Percentiles rank a stretch among this genome's conserved stretches.
Evolutionary conservation across 2,797 vertebrate species (phyloP).

Genomic region (Podarcis lilfordi): DNA sequence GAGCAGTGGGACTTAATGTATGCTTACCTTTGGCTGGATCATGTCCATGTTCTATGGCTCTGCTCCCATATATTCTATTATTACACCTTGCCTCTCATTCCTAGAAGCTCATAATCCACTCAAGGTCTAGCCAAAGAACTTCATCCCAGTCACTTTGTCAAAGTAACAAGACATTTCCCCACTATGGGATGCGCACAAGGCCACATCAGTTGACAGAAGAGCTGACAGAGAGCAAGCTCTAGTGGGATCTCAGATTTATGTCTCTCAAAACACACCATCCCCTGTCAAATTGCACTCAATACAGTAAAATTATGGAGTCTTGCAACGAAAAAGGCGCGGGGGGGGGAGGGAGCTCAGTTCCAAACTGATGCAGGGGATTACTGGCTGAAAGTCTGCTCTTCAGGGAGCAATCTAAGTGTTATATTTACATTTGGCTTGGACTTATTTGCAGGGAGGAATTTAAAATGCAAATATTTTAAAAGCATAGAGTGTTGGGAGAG

Average conservation of each 20-base stretch:
- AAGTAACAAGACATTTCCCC: slow-evolving; percentile 42
- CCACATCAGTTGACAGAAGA: slow-evolving; percentile 33
- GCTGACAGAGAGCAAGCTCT: slow-evolving; percentile 45
- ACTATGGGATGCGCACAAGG: background rate
- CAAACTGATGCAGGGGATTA: slow-evolving; percentile 75
- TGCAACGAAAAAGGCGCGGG: slow-evolving; percentile 29
- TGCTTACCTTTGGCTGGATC: slow-evolving; percentile 15
- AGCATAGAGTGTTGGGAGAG: slow-evolving; percentile 71
- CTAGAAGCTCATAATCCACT: slow-evolving; percentile 44
- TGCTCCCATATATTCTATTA: slow-evolving; percentile 1
- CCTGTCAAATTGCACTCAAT: slow-evolving; percentile 63
- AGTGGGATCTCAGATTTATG: slow-evolving; percentile 11
- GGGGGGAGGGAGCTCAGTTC: slow-evolving; percentile 50
- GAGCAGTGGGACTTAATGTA: background rate
- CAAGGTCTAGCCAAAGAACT: slow-evolving; percentile 47
- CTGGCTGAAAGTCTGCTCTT: slow-evolving; percentile 79
- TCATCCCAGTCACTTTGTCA: slow-evolving; percentile 48
- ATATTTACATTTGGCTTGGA: slow-evolving; percentile 83
- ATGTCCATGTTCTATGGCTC: background rate
- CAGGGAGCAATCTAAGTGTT: slow-evolving; percentile 83
- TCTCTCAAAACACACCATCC: slow-evolving; percentile 17
- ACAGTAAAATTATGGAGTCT: slow-evolving; percentile 72
- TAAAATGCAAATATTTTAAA: slow-evolving; percentile 84
- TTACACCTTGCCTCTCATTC: slow-evolving; percentile 33
- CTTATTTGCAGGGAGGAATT: slow-evolving; percentile 83